Evolutionary conservation across 2,797 vertebrate genomes (phyloP), one percentile per base, ranked within the genome.

Genomic region (Tarsius wallacei): DNA sequence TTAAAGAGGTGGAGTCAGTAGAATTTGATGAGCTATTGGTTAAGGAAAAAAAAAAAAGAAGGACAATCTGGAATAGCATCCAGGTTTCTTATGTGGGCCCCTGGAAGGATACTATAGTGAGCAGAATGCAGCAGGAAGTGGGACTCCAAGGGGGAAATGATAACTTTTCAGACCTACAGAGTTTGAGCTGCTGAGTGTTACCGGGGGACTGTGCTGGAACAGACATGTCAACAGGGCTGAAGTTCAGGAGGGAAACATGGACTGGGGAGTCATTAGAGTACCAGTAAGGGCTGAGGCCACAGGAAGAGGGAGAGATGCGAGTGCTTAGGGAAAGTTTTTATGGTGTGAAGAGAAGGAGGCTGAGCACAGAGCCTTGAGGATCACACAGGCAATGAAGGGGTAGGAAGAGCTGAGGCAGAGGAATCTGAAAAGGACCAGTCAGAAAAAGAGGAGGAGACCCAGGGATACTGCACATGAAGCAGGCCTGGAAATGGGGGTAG

Each of bases 41-140:
- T 26, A 64, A 89, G 42, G n/a, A n/a, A n/a, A 55, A 85, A 73
- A 82, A 26, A 51, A 77, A 78, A 61, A 77, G 49, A 33, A 42
- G 42, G 42, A 42, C 42, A 53, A 42, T 10, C 53, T 68, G 5
- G 77, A 28, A 13, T 68, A 85, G 31, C 57, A 51, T 81, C 49
- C n/a, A 42, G 28, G 28, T 71, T 71, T 87, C 22, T 14, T 28
- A 22, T 0, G 2, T 15, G 22, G 31, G 16, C 24, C 1, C 64
- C 33, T 33, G 26, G 49, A 59, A 9, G 31, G 55, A 47, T 13
- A 3, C 24, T 1, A 4, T 8, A 1, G 47, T 81, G 33, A 74
- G 47, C 31, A 68, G 61, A 84, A 55, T 1, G 7, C 47, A 78
- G 83, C 70, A 73, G 47, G 22, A 81, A 51, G 36, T 14, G 16